Base-by-base conservation (phyloP, 1,140 invertebrate genomes). In the Hormaphis cornu region DNA sequence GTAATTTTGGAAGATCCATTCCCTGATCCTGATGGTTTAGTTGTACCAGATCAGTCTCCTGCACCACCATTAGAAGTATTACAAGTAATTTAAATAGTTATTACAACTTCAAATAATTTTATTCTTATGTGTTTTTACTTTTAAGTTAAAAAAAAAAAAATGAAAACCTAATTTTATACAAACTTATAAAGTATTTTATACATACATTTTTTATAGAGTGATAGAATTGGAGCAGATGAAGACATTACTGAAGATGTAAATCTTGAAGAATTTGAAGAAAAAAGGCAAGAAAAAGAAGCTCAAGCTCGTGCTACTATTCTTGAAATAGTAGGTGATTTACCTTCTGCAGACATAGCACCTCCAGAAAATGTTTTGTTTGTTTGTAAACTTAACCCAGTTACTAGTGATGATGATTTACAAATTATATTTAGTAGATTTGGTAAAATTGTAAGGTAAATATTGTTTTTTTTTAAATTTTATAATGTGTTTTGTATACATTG, bases 341-440 rank as follows among this genome's bases (percentile, higher is more conserved):
- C 95, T 0, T 90, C 97, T 81, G 95, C 91, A 44, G 96, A 99
- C 48, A 90, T 97, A 76, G 93, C 92, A 22, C 97, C 97, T 1
- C 95, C 96, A 9, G 97, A 99, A 81, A 99, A 99, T 83, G 95
- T 99, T 12, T 80, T 99, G 0, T 99, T 99, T 81, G 93, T 99
- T 8, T 99, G 97, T 80, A 99, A 99, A 82, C 80, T 99, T n/a
- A 99, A 99, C 83, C 95, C 97, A 28, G 95, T 99, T 0, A 99
- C 97, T 4, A 95, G 87, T 37, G 95, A 97, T 78, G 95, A 98
- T 74, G 95, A 98, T 80, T 81, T 98, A 53, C 93, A 98, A 82
- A 94, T 98, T 26, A 98, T 99, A 72, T 99, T 99, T 75, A 93
- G 92, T 75, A 82, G 95, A 74, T 99, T 98, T 83, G 97, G 97